These are phyloP conservation scores for Urophycis tenuis DNA, from an alignment of 2,797 vertebrate species.

Conservation along the genomic window DNA sequence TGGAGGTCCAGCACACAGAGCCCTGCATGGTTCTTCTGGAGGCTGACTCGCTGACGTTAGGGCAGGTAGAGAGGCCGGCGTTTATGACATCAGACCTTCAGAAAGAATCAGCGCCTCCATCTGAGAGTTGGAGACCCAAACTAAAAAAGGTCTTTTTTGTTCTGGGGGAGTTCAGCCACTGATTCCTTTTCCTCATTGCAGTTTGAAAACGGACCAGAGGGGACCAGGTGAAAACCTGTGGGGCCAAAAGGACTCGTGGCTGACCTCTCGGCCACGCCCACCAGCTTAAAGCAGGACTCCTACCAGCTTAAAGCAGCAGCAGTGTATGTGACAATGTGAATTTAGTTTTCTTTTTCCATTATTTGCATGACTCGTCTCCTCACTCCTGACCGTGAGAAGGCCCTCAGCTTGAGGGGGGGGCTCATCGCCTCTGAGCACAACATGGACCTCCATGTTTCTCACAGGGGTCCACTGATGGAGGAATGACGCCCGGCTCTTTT, in stretches of 20 bases:
- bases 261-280: neutral
- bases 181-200: constrained; percentile 23
- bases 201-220: constrained; percentile 34
- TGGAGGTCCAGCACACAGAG: constrained; percentile 48
- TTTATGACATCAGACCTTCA: constrained; percentile 56
- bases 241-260: neutral
- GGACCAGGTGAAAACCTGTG: constrained; percentile 6
- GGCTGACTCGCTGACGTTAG: constrained; percentile 50
- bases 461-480: constrained; percentile 8
- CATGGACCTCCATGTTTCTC: neutral
- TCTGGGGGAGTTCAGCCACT: constrained; percentile 18
- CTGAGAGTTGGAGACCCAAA: constrained; percentile 41
- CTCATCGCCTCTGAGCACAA: neutral
- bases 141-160: constrained; percentile 26
- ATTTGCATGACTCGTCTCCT: neutral
- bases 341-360: neutral
- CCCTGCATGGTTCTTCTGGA: constrained; percentile 66
- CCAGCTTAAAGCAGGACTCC: neutral
- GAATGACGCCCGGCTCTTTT: neutral
- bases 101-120: constrained; percentile 51
- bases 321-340: neutral
- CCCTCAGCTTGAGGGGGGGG: neutral
- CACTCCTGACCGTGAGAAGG: neutral
- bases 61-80: constrained; percentile 39
- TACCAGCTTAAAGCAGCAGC: constrained; percentile 1